phyloP scores from a whole-genome alignment of 1,140 invertebrate species.

The Oscheius sp. region DNA sequence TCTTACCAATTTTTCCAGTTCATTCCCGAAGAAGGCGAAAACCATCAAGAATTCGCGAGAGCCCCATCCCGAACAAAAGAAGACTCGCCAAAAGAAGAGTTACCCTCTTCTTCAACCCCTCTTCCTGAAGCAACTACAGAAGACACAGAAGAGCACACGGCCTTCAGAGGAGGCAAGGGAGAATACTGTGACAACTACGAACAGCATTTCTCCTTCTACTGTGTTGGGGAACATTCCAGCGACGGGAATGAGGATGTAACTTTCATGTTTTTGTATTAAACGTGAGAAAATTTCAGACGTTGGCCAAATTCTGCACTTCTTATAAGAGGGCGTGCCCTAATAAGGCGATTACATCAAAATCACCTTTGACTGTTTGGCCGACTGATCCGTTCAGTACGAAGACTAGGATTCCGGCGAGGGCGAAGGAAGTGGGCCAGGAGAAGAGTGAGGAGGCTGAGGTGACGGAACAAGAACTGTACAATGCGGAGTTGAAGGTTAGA shows the following conservation, averaged over 20 bases:
- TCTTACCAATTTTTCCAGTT: too few species aligned
- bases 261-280: too few species aligned
- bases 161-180: neutral
- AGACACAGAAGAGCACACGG: neutral
- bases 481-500: conserved; percentile 22
- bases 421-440: neutral
- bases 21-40: conserved; percentile 1
- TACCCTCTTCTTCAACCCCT: neutral
- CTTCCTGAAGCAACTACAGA: neutral
- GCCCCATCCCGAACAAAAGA: neutral
- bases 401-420: neutral
- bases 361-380: conserved; percentile 9
- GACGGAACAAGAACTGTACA: conserved; percentile 19
- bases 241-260: conserved; percentile 9
- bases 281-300: neutral
- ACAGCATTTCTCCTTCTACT: conserved; percentile 32
- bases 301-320: conserved; percentile 30
- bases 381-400: conserved; percentile 22
- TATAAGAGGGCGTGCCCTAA: conserved; percentile 30
- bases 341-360: conserved; percentile 11
- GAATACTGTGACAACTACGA: conserved; percentile 37
- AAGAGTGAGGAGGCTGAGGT: conserved; percentile 1
- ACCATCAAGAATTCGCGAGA: neutral
- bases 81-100: neutral
- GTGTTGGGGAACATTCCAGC: conserved; percentile 13